A percentile compares a stretch with the other conserved stretches of the same genome.
Evolutionary conservation across 2,113 vertebrate species (phyloP).

Genomic region (Acrocephalus arundinaceus): DNA sequence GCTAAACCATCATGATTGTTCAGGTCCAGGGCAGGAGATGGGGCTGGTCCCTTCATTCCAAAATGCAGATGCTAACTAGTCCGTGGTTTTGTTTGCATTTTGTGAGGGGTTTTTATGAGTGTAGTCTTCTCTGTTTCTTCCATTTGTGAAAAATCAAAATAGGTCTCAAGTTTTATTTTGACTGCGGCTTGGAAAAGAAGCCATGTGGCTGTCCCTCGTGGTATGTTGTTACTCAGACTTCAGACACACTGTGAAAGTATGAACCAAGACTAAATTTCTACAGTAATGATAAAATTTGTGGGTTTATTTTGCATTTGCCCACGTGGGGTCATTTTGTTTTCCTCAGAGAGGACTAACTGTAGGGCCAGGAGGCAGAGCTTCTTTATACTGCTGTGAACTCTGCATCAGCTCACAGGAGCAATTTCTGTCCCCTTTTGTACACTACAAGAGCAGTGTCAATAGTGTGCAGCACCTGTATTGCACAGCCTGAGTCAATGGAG

Average conservation of each 20-base stretch:
- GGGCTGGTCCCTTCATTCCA: neutral
- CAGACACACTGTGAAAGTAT: neutral
- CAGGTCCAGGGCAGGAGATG: neutral
- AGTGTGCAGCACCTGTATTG: neutral
- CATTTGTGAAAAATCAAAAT: neutral
- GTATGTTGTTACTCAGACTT: neutral
- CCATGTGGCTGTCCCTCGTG: neutral
- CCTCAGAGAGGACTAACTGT: neutral
- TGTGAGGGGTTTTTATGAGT: neutral
- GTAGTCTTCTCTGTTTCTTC: neutral
- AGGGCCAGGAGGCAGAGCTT: neutral
- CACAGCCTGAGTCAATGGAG: neutral
- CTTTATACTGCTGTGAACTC: neutral
- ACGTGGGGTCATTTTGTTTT: neutral
- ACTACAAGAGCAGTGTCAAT: neutral
- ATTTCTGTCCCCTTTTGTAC: neutral
- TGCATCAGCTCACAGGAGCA: neutral
- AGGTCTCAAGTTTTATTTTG: neutral
- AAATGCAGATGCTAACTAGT: neutral
- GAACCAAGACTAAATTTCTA: neutral
- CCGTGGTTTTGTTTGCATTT: neutral
- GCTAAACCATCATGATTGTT: conserved; percentile 23
- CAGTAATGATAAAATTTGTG: neutral
- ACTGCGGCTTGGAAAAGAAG: neutral
- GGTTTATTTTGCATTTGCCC: neutral